Base-by-base conservation (phyloP, 2,888 invertebrate genomes). In the Linnaemya tessellans region DNA sequence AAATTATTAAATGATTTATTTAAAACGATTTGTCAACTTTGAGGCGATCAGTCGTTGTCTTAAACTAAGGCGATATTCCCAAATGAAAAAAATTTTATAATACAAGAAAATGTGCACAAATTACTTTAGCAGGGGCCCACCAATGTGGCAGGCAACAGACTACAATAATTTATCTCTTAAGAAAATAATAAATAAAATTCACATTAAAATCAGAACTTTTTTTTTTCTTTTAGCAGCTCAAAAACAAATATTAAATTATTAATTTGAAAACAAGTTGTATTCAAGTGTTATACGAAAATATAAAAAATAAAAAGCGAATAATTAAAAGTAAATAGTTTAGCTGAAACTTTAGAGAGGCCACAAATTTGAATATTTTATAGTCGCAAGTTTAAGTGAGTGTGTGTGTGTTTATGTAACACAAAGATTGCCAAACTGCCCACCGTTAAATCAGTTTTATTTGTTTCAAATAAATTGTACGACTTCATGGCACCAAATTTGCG, bases 401-500 rank as follows among this genome's bases (percentile, higher is more conserved):
- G 22, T 75, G 22, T 7, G 10, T 22, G 0, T 49, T 11, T 30
- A 2, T 18, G 8, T 41, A 51, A 15, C 22, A 15, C 7, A 30
- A 18, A 25, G n/a, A 54, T 30, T 60, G 43, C 30, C 46, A 68
- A 41, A 43, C 85, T 75, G 82, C 85, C 85, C 85, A 85, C 85
- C 65, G 67, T 79, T 58, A 79, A 85, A 79, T 70, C 20, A 20
- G 30, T 65, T 56, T 83, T 65, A 64, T 58, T 71, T 71, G 64
- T 81, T 81, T 81, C 35, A 70, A 58, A 70, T 70, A 84, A 71
- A 80, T 82, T 85, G 65, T 71, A 80, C 85, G 85, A 85, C 85
- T 82, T 82, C 49, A 56, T 82, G 85, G 85, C 85, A 85, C 85
- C 85, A 77, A 85, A 82, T 60, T 82, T 85, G 85, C 79, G 85